phyloP scores from a whole-genome alignment of 2,113 vertebrate species.

The Thalassarche chlororhynchos region DNA sequence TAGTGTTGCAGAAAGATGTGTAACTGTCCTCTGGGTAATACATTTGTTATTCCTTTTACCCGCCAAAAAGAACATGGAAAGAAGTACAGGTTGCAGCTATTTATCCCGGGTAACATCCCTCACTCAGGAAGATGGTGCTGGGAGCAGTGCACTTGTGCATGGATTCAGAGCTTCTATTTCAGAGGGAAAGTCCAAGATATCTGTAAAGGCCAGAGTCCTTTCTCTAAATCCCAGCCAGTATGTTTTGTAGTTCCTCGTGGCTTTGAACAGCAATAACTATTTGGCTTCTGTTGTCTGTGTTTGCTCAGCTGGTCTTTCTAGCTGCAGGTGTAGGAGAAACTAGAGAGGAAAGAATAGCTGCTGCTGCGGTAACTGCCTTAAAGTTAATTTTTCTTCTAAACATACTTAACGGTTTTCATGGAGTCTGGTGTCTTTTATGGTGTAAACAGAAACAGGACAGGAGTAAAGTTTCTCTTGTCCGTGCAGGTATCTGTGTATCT shows the following conservation, averaged over 20 bases:
- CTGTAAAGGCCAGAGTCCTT: background rate
- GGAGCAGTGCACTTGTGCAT: rapidly evolving
- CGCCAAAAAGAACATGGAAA: background rate
- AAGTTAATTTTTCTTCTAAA: background rate
- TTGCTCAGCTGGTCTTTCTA: background rate
- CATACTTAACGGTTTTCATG: background rate
- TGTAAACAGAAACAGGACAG: background rate
- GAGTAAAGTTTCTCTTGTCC: background rate
- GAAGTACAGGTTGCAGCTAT: rapidly evolving
- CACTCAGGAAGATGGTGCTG: background rate
- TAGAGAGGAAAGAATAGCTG: background rate
- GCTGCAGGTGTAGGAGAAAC: background rate
- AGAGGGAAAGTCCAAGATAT: background rate
- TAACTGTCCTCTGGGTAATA: background rate
- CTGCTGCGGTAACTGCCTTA: background rate
- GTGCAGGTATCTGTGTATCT: background rate
- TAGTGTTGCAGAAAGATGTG: background rate
- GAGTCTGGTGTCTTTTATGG: background rate
- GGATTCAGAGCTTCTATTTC: background rate
- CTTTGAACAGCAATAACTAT: background rate
- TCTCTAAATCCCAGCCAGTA: background rate
- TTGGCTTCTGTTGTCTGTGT: background rate
- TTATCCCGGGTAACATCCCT: background rate
- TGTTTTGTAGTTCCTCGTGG: background rate
- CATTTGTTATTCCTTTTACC: background rate